A percentile compares a stretch with the other conserved stretches of the same genome.
Conservation (phyloP, 2,888 invertebrate species). For the Xiphydria camelus region DNA sequence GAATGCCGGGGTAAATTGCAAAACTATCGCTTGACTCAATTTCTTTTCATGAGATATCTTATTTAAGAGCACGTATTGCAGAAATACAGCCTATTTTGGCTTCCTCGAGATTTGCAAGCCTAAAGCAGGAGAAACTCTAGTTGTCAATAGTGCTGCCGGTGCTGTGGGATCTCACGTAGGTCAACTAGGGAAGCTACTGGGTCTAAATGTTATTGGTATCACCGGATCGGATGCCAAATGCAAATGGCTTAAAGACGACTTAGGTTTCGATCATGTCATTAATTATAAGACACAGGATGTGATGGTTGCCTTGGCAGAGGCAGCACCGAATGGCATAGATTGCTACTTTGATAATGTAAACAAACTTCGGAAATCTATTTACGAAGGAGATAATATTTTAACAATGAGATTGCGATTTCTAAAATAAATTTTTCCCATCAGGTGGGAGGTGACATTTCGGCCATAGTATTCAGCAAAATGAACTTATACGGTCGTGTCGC, state of each 20-base stretch:
- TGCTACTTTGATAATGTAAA: conserved; percentile 79
- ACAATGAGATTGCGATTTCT: not conserved
- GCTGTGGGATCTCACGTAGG: conserved; percentile 79
- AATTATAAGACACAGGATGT: conserved; percentile 72
- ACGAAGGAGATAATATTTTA: not conserved
- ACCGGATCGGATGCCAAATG: conserved; percentile 74
- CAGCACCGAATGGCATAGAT: conserved; percentile 73
- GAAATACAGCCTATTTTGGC: conserved; percentile 77
- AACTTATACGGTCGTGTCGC: conserved; percentile 65
- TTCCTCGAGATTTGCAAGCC: conserved; percentile 72
- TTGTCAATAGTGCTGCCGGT: conserved; percentile 76
- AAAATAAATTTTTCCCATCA: conserved; percentile 40
- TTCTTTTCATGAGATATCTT: not conserved
- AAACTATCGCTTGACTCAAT: not conserved
- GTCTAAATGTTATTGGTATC: conserved; percentile 71
- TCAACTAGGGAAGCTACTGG: conserved; percentile 74
- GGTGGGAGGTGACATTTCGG: conserved; percentile 72
- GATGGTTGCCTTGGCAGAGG: conserved; percentile 61
- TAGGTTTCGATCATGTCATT: conserved; percentile 70
- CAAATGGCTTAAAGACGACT: conserved; percentile 66
- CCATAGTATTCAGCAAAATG: conserved; percentile 66
- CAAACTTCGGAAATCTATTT: conserved; percentile 16
- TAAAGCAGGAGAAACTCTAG: conserved; percentile 72
- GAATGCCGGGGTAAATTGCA: conserved; percentile 71
- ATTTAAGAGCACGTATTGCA: conserved; percentile 39